A percentile compares a stretch with the other conserved stretches of the same genome.
Conservation (phyloP, 2,888 invertebrate genomes). For the Trichopria drosophilae region DNA sequence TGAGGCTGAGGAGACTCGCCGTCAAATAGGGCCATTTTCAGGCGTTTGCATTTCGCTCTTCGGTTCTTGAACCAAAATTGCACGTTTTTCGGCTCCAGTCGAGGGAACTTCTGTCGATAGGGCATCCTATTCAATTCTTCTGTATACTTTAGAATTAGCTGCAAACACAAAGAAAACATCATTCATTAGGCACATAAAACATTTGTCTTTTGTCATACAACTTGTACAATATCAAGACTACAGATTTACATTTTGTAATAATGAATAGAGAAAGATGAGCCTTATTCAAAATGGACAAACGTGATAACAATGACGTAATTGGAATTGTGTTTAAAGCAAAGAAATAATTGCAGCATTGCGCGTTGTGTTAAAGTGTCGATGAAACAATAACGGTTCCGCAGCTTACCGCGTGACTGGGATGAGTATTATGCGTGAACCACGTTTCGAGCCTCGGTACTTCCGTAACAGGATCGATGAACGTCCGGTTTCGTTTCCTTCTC, state of each 20-base stretch:
- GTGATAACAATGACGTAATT: background rate
- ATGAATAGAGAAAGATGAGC: too few species aligned
- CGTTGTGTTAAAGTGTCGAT: too few species aligned
- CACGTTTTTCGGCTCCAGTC: constrained; percentile 98
- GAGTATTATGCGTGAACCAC: constrained; percentile 97
- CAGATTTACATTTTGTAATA: background rate
- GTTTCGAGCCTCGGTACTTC: constrained; percentile 93
- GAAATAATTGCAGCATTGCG: too few species aligned
- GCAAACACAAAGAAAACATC: constrained; percentile 27
- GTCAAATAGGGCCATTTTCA: constrained; percentile 88
- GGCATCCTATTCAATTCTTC: constrained; percentile 96
- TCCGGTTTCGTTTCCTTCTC: constrained; percentile 91
- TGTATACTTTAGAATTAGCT: constrained; percentile 95
- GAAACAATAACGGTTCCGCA: too few species aligned
- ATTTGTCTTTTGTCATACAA: background rate
- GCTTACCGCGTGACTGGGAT: constrained; percentile 83
- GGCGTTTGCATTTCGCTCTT: constrained; percentile 94
- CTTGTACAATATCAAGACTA: background rate
- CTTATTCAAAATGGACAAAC: background rate
- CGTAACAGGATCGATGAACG: constrained; percentile 98
- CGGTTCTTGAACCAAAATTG: constrained; percentile 99
- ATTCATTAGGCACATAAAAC: background rate
- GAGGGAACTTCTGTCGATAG: constrained; percentile 96
- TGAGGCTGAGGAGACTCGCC: constrained; percentile 66
- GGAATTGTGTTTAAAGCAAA: background rate